These are phyloP conservation scores for Dexiosoma caninum DNA, from an alignment of 2,888 invertebrate genomes.

Conservation along the genomic window DNA sequence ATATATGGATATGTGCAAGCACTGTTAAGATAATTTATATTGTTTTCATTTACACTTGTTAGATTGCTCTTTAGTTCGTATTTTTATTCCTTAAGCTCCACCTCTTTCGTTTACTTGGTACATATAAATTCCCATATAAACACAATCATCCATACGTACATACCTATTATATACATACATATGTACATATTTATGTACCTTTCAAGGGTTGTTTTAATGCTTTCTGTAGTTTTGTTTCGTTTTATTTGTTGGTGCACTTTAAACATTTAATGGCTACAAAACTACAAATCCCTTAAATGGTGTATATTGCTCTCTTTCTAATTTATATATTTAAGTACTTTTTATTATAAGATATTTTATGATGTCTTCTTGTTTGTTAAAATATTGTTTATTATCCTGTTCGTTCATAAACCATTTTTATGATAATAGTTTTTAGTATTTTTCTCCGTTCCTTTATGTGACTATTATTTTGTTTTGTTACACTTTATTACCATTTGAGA, in stretches of 20 bases:
- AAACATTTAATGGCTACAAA: conserved; percentile 37
- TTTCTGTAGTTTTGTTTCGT: conserved; percentile 38
- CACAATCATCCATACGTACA: not conserved
- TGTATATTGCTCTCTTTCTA: conserved; percentile 49
- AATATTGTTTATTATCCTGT: conserved; percentile 57
- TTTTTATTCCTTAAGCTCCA: conserved; percentile 7
- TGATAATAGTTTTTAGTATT: conserved; percentile 56
- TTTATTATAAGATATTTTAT: not conserved
- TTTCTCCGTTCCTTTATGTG: conserved; percentile 9
- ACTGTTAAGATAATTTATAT: conserved; percentile 43
- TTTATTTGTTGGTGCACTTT: not conserved
- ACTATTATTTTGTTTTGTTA: conserved; percentile 40
- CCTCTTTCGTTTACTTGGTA: conserved; percentile 9
- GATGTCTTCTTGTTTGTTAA: conserved; percentile 7
- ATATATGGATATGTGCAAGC: not conserved
- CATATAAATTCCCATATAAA: not conserved
- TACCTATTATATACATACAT: not conserved
- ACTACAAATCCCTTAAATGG: conserved; percentile 13
- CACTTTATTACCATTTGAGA: conserved; percentile 52
- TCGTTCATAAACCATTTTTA: conserved; percentile 61
- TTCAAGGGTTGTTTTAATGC: conserved; percentile 37
- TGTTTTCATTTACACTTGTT: conserved; percentile 52
- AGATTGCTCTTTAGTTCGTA: not conserved
- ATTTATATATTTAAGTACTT: not conserved
- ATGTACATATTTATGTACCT: not conserved